Evolutionary conservation across 2,113 vertebrate species (phyloP).

Genomic region (Cinclus mexicanus): DNA sequence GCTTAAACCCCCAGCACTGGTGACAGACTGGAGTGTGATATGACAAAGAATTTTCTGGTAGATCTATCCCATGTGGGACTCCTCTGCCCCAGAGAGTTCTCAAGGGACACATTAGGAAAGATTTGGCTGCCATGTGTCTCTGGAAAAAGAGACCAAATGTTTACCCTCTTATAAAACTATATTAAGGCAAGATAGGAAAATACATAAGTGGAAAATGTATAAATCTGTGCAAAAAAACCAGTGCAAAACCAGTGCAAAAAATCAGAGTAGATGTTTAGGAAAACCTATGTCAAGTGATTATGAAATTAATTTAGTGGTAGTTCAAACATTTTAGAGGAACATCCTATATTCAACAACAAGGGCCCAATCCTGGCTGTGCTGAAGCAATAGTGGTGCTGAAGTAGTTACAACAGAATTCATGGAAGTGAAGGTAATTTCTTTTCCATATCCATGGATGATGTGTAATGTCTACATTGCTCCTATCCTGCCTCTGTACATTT

Average conservation of each 20-base stretch:
- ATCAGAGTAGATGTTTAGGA: not conserved
- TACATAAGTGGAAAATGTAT: not conserved
- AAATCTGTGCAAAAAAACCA: not conserved
- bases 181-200: not conserved
- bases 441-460: not conserved
- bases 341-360: not conserved
- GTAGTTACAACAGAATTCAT: not conserved
- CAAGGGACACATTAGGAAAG: not conserved
- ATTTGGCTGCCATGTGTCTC: not conserved
- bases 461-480: not conserved
- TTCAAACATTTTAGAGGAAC: not conserved
- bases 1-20: not conserved
- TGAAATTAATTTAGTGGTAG: not conserved
- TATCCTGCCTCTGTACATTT: not conserved
- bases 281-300: not conserved
- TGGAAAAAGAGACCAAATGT: not conserved
- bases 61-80: not conserved
- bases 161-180: not conserved
- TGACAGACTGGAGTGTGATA: not conserved
- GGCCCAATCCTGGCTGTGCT: not conserved
- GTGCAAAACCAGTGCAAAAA: not conserved
- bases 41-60: not conserved
- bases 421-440: not conserved
- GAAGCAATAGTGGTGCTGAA: not conserved
- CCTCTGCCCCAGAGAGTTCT: not conserved